phyloP scores from a whole-genome alignment of 1,140 invertebrate genomes.

The Penaeus vannamei region DNA sequence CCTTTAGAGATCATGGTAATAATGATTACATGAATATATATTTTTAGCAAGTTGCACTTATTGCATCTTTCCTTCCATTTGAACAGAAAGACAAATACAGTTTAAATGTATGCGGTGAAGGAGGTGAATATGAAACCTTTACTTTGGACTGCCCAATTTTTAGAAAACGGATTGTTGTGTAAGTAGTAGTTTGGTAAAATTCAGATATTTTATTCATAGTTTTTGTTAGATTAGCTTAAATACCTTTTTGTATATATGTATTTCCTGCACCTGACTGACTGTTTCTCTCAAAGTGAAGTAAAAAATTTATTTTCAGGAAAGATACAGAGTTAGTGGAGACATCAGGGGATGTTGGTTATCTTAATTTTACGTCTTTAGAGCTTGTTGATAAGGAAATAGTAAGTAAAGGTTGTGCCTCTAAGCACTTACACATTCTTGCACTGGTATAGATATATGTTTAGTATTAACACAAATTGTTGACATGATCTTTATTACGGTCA shows the following conservation, averaged over 20 bases:
- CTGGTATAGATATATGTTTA: background rate
- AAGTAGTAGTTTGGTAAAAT: conserved; percentile 72
- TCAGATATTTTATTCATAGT: background rate
- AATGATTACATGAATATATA: too few relatives aligned
- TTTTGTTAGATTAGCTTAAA: too few relatives aligned
- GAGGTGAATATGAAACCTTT: conserved; percentile 98
- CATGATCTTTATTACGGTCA: background rate
- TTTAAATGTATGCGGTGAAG: conserved; percentile 98
- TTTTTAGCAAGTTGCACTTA: background rate
- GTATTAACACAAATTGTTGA: background rate
- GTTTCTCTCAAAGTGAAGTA: too few relatives aligned
- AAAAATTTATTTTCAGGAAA: conserved; percentile 56
- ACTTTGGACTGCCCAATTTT: conserved; percentile 97
- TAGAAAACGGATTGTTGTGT: conserved; percentile 90
- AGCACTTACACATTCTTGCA: background rate
- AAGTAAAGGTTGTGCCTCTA: background rate
- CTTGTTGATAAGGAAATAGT: conserved; percentile 70
- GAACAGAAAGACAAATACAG: conserved; percentile 80
- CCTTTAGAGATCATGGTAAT: too few relatives aligned
- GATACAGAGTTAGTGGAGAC: conserved; percentile 69
- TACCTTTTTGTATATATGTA: too few relatives aligned
- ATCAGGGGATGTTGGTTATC: conserved; percentile 74
- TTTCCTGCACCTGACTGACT: too few relatives aligned
- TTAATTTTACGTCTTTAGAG: conserved; percentile 72
- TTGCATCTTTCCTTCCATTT: background rate